A percentile compares a stretch with the other conserved stretches of the same genome.
Conservation (phyloP, 2,888 invertebrate species). For the Trissolcus brochymenae region DNA sequence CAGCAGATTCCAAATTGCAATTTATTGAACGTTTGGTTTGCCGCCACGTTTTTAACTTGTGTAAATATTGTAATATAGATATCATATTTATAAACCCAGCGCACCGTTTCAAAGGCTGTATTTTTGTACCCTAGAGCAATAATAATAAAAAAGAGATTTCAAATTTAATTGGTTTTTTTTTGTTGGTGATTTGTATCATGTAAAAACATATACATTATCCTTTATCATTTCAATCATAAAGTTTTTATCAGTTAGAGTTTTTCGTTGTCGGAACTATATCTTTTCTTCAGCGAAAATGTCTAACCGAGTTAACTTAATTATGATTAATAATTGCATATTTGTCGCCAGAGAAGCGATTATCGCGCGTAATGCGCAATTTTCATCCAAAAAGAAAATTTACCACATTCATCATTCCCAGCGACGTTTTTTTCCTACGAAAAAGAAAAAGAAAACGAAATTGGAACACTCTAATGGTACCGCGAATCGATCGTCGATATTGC, state of each 20-base stretch:
- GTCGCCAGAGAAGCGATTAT: conserved; percentile 2
- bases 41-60: neutral
- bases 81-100: conserved; percentile 25
- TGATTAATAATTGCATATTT: neutral
- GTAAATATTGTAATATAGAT: conserved; percentile 49
- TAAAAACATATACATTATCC: too few species aligned
- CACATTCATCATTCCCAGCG: conserved; percentile 22
- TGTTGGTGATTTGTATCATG: too few species aligned
- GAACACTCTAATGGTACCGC: conserved; percentile 21
- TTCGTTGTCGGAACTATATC: too few species aligned
- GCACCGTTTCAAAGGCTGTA: conserved; percentile 20
- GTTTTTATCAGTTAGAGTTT: conserved; percentile 11
- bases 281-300: too few species aligned
- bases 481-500: conserved; percentile 44
- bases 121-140: conserved; percentile 39
- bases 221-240: neutral
- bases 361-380: conserved; percentile 4
- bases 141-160: conserved; percentile 31
- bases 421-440: conserved; percentile 13
- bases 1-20: neutral
- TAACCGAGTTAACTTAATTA: conserved; percentile 5
- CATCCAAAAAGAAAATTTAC: conserved; percentile 18
- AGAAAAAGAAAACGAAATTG: neutral
- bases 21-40: neutral
- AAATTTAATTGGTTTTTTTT: neutral